These are phyloP conservation scores for Semnopithecus entellus DNA, from an alignment of 2,113 vertebrate species.

Conservation along the genomic window DNA sequence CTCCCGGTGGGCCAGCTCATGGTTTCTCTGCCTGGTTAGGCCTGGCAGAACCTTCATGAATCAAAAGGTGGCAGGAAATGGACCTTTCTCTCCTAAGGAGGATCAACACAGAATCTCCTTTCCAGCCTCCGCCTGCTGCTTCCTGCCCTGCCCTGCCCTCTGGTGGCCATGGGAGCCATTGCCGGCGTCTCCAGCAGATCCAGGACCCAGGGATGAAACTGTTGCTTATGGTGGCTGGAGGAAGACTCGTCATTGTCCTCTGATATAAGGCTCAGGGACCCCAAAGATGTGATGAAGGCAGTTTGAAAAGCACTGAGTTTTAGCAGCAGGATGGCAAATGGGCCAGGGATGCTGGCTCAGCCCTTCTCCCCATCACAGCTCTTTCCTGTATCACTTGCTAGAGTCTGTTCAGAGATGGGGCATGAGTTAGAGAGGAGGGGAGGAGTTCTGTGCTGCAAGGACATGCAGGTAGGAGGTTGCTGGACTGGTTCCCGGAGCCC, in stretches of 20 bases:
- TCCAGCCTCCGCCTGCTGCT: rapidly evolving
- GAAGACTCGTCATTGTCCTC: not conserved
- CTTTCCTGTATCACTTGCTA: not conserved
- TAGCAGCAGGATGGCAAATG: not conserved
- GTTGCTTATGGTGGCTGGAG: rapidly evolving
- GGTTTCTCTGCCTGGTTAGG: not conserved
- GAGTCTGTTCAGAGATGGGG: not conserved
- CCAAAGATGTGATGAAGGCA: not conserved
- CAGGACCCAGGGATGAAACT: not conserved
- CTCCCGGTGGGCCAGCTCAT: not conserved
- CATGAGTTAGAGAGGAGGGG: not conserved
- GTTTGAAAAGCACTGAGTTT: not conserved
- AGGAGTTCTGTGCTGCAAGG: not conserved
- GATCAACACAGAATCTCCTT: rapidly evolving
- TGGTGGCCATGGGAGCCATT: not conserved
- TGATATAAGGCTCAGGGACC: not conserved
- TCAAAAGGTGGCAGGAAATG: not conserved
- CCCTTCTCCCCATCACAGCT: not conserved
- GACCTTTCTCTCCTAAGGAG: not conserved
- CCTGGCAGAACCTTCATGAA: not conserved
- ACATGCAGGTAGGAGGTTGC: rapidly evolving
- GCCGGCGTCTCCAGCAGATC: not conserved
- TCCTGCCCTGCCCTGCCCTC: conserved; percentile 49
- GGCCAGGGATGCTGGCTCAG: not conserved
- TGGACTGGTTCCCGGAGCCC: not conserved